Percentiles rank a stretch among this genome's conserved stretches.
Conservation (phyloP, 2,888 invertebrate genomes). For the Drosophila mercatorum region DNA sequence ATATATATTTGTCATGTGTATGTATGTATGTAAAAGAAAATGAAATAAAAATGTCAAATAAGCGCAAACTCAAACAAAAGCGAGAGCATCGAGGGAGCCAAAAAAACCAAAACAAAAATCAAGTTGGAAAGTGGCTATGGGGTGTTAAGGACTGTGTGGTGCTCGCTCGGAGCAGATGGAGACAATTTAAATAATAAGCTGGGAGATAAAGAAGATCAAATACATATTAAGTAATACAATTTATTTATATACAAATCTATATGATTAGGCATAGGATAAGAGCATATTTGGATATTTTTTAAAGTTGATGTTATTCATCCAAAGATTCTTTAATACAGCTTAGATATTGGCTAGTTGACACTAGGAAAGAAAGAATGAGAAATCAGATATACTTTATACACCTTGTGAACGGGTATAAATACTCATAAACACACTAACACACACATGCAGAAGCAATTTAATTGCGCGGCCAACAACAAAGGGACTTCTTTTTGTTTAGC, state of each 20-base stretch:
- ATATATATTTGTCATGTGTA: background rate
- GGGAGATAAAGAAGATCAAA: background rate
- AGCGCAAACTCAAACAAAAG: conserved; percentile 77
- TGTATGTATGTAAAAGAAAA: conserved; percentile 21
- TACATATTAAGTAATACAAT: background rate
- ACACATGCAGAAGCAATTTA: conserved; percentile 66
- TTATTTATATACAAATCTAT: too few relatives aligned
- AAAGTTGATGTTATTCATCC: too few relatives aligned
- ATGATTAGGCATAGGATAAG: too few relatives aligned
- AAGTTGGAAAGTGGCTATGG: background rate
- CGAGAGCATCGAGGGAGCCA: conserved; percentile 19
- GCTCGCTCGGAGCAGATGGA: background rate
- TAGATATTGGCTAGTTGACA: too few relatives aligned
- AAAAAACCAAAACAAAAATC: conserved; percentile 1
- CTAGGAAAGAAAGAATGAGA: too few relatives aligned
- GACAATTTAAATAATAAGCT: too few relatives aligned
- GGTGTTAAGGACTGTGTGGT: background rate
- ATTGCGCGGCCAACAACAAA: conserved; percentile 70
- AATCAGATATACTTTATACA: background rate
- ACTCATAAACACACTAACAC: conserved; percentile 21
- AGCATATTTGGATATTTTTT: too few relatives aligned
- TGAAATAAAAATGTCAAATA: conserved; percentile 76
- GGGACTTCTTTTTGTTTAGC: conserved; percentile 36
- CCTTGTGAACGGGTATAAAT: conserved; percentile 4
- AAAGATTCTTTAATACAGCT: too few relatives aligned